Base-by-base conservation (phyloP, 2,888 invertebrate species). In the Dasypogon diadema region DNA sequence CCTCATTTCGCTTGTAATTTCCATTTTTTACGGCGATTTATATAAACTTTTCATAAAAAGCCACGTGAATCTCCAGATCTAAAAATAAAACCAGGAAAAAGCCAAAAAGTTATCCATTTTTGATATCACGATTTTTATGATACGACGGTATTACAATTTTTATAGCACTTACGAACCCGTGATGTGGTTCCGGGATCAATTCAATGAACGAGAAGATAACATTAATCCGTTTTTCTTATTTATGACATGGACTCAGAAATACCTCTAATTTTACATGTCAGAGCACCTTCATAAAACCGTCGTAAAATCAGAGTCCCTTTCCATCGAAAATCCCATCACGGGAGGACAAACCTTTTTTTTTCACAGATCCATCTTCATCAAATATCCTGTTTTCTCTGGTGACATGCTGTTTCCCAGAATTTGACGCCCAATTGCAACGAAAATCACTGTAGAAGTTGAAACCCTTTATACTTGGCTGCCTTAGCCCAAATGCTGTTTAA, bases 221-320 rank as follows among this genome's bases (percentile, higher is more conserved):
- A 51, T 51, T 51, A 51, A 3, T n/a, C 51, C 51, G 56, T 56
- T 46, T 16, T n/a, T 24, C 65, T 65, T 65, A 65, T 65, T 65
- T 65, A 65, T 46, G 48, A 42, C 42, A 42, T 42, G 46, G 22
- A 46, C 22, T 46, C 30, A 46, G 18, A 22, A 46, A 65, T 65
- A 46, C 48, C 24, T 65, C 65, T 65, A 65, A 65, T 65, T 65
- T 46, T 24, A 65, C 65, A 46, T 65, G 22, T 42, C n/a, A 42
- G 65, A 65, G 65, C 48, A 65, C 65, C 65, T 65, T 22, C 24
- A 65, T 65, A 65, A 65, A 65, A 65, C 65, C 65, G 22, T 48
- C 65, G 8, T 65, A 65, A 65, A 65, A 65, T 48, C 46, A 46
- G 48, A 16, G 42, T 42, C 18, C 18, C 21, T n/a, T 14, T 51